Percentiles rank a stretch among this genome's conserved stretches.
Evolutionary conservation across 2,797 vertebrate species (phyloP).

Genomic region (Botia kubotai): DNA sequence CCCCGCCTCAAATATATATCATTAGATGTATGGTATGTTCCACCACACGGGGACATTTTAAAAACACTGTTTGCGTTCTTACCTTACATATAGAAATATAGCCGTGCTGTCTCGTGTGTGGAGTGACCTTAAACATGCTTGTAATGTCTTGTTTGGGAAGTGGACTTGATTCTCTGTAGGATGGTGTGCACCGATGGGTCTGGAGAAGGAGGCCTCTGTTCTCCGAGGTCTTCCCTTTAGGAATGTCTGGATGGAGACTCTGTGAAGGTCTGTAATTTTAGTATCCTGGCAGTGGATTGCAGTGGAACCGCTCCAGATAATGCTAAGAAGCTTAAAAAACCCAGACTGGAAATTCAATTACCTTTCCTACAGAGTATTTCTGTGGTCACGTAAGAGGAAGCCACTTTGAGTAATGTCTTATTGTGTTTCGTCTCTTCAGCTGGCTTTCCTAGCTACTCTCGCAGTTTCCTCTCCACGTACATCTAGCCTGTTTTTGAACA

Average conservation of each 20-base stretch:
- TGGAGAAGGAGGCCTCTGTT: constrained; percentile 56
- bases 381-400: constrained; percentile 66
- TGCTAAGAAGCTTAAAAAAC: constrained; percentile 56
- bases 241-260: constrained; percentile 55
- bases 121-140: constrained; percentile 60
- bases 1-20: constrained; percentile 23
- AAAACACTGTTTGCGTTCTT: constrained; percentile 55
- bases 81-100: constrained; percentile 67
- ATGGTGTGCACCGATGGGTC: constrained; percentile 31
- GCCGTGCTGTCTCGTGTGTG: constrained; percentile 33
- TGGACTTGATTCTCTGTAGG: constrained; percentile 59
- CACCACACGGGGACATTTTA: constrained; percentile 16
- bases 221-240: constrained; percentile 39
- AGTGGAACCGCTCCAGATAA: constrained; percentile 67
- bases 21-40: constrained; percentile 13
- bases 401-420: constrained; percentile 43
- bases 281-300: constrained; percentile 68
- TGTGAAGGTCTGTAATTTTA: constrained; percentile 67
- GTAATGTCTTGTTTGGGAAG: constrained; percentile 64
- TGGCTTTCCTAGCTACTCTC: not conserved
- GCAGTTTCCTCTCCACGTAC: not conserved
- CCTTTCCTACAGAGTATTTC: constrained; percentile 64
- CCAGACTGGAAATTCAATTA: constrained; percentile 79
- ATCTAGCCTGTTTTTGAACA: constrained; percentile 42
- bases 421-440: constrained; percentile 38